Evolutionary conservation across 2,113 vertebrate species (phyloP).

Genomic region (Mola mola): DNA sequence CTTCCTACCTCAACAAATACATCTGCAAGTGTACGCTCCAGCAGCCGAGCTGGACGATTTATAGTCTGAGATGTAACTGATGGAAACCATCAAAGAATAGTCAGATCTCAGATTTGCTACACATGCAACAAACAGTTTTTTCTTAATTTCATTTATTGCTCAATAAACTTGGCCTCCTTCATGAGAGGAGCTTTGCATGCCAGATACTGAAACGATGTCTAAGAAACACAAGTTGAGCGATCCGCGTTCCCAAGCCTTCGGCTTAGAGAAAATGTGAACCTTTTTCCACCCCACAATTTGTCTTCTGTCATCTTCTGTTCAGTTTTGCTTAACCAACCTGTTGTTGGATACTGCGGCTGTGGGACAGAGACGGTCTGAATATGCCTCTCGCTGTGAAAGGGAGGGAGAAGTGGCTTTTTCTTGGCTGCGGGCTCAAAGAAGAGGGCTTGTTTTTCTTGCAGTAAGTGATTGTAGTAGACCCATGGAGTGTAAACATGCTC

Average conservation of each 20-base stretch:
- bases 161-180: conserved; percentile 5
- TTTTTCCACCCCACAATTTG: conserved; percentile 50
- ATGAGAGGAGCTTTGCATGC: conserved; percentile 22
- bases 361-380: conserved; percentile 50
- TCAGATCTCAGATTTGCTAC: conserved; percentile 17
- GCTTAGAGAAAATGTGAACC: conserved; percentile 50
- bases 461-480: conserved; percentile 77
- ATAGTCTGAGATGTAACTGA: conserved; percentile 31
- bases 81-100: conserved; percentile 10
- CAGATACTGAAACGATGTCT: conserved; percentile 36
- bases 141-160: conserved; percentile 22
- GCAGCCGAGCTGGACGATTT: conserved; percentile 9
- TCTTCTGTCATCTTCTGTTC: conserved; percentile 53
- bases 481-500: conserved; percentile 72
- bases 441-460: conserved; percentile 75
- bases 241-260: conserved; percentile 41
- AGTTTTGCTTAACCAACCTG: conserved; percentile 51
- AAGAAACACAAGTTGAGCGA: conserved; percentile 24
- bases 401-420: conserved; percentile 71
- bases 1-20: conserved; percentile 44
- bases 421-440: conserved; percentile 76
- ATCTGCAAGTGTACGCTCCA: conserved; percentile 51
- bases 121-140: conserved; percentile 10
- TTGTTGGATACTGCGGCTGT: conserved; percentile 54
- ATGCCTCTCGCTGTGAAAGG: conserved; percentile 46